These are phyloP conservation scores for Mesoclemmys tuberculata DNA, from an alignment of 2,113 vertebrate genomes.

Conservation along the genomic window DNA sequence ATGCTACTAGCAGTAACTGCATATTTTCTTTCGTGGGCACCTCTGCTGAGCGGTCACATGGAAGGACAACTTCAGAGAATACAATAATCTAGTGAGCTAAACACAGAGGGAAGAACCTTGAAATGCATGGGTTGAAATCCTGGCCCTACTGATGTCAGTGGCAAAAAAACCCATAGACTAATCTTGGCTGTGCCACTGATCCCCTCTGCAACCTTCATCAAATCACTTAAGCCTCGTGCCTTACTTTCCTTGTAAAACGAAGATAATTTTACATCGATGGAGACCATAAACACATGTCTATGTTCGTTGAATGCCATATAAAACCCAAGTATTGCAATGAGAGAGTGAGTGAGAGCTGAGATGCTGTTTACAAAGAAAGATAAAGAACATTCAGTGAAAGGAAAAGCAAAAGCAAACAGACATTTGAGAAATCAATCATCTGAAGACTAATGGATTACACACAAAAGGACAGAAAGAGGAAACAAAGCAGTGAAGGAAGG, in stretches of 20 bases:
- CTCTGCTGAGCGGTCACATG: not conserved
- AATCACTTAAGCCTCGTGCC: not conserved
- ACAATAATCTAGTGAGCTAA: not conserved
- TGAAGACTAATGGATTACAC: not conserved
- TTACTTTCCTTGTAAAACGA: not conserved
- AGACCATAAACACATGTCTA: not conserved
- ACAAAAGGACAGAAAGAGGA: not conserved
- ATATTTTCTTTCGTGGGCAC: accelerated
- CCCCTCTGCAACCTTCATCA: not conserved
- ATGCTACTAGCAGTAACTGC: not conserved
- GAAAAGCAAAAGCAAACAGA: not conserved
- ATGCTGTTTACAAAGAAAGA: not conserved
- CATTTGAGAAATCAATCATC: constrained; percentile 20
- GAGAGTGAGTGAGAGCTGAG: not conserved
- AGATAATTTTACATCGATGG: not conserved
- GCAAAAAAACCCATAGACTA: not conserved
- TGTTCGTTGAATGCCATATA: not conserved
- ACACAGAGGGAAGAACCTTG: not conserved
- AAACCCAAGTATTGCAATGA: not conserved
- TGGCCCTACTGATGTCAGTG: not conserved
- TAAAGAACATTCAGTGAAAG: not conserved
- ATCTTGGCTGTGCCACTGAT: not conserved
- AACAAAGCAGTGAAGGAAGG: not conserved
- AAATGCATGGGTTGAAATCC: not conserved
- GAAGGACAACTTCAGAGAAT: not conserved